phyloP scores from a whole-genome alignment of 2,797 vertebrate genomes.

The Protosalanx chinensis region DNA sequence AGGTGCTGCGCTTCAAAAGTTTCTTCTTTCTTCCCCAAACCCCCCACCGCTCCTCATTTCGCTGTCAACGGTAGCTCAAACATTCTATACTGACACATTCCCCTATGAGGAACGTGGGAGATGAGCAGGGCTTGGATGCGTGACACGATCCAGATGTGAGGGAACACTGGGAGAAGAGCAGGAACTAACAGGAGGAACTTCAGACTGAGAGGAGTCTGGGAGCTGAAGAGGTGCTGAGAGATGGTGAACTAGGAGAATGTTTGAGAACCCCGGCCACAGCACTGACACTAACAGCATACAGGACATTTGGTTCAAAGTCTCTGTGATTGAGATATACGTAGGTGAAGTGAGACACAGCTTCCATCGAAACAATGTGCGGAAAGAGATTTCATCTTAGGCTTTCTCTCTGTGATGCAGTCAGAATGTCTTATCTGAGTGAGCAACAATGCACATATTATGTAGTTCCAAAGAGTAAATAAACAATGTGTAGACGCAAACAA shows the following conservation, averaged over 20 bases:
- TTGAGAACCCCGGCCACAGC: conserved; percentile 46
- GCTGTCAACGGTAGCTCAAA: conserved; percentile 53
- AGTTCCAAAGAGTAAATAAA: conserved; percentile 20
- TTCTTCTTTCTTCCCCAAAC: background rate
- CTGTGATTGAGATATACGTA: conserved; percentile 20
- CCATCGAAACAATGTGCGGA: conserved; percentile 36
- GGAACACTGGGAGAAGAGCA: conserved; percentile 48
- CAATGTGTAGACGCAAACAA: conserved; percentile 34
- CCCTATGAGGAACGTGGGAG: conserved; percentile 38
- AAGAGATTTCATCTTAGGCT: background rate
- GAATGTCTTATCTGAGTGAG: conserved; percentile 27
- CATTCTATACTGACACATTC: conserved; percentile 50
- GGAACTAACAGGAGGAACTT: conserved; percentile 37
- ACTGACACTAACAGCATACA: conserved; percentile 51
- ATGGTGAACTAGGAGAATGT: background rate
- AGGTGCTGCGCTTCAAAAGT: too few relatives aligned
- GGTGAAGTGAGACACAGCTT: conserved; percentile 14
- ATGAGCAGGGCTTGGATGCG: conserved; percentile 40
- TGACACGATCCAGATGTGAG: conserved; percentile 67
- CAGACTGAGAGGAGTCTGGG: conserved; percentile 30
- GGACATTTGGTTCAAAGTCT: conserved; percentile 64
- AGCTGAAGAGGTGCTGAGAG: conserved; percentile 3
- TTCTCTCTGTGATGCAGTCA: conserved; percentile 24
- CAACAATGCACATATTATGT: conserved; percentile 46
- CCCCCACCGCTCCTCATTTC: conserved; percentile 38